Conservation (phyloP, 2,113 vertebrate genomes). For the Sinocyclocheilus grahami region DNA sequence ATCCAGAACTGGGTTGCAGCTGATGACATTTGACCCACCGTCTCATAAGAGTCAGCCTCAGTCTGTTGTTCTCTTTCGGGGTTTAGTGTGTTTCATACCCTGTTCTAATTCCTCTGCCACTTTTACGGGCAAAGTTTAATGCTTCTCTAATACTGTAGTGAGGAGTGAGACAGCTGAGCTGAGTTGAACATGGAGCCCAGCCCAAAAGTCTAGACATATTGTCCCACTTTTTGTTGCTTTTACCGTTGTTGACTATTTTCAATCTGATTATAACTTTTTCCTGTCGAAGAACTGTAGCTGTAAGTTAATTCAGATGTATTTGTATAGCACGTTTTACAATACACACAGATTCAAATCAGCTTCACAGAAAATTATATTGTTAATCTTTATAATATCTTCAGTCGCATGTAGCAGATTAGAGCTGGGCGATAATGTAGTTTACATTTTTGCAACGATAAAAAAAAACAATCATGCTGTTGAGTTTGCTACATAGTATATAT, state of each 20-base stretch:
- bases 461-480: no score
- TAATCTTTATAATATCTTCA: neutral
- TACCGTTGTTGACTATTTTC: neutral
- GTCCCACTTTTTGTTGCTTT: conserved; percentile 42
- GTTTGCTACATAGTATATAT: no score
- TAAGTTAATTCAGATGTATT: neutral
- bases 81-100: conserved; percentile 16
- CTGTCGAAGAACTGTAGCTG: neutral
- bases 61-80: conserved; percentile 14
- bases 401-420: neutral
- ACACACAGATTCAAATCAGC: neutral
- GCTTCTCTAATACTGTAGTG: conserved; percentile 7
- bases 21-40: neutral
- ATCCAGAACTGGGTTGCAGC: neutral
- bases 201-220: conserved; percentile 8
- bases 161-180: neutral
- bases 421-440: no score
- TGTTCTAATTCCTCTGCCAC: conserved; percentile 30
- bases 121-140: conserved; percentile 13
- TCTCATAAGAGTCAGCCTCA: neutral
- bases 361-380: neutral
- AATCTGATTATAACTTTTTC: conserved; percentile 8
- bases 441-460: no score
- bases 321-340: neutral
- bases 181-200: neutral